Base-by-base conservation (phyloP, 2,797 vertebrate species). In the Silurus aristotelis region DNA sequence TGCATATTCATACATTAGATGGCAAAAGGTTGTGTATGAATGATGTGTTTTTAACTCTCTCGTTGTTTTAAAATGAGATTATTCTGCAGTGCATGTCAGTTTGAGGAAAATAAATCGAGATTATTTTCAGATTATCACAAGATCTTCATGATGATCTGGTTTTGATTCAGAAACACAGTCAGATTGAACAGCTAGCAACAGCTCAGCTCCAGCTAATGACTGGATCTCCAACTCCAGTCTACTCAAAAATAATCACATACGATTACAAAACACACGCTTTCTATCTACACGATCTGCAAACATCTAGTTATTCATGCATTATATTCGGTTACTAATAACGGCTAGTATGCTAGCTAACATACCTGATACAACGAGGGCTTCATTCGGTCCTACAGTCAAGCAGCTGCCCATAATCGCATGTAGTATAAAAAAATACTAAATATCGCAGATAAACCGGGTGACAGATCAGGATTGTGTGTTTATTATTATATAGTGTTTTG, bases 311-410 rank as follows among this genome's bases (percentile, higher is more conserved):
- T 31, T 1, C 20, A 7, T 61, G 14, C 8, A 71, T 60, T 19
- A 60, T 2, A 22, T 14, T 43, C 9, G 15, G 2, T 76, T 31
- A 9, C 1, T 76, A 5, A 46, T 66, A 38, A 38, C 56, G 31
- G 68, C 68, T 22, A 72, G 3, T 17, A 17, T 67, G 79, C 75
- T 84, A 78, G 84, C 84, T 25, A 61, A 64, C 94, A 90, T 93
- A 99, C 97, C 97, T 91, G 97, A 98, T 77, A 98, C 96, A 88
- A 98, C 97, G 91, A 98, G 92, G 81, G 97, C 97, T 93, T 98
- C 97, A 85, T 97, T 98, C 78, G 97, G 97, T 87, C 97, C 97
- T 88, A 98, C 97, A 5, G 97, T 98, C 86, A 97, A 90, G 87
- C 97, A 98, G 90, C 94, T 96, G 85, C 97, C 97, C 97, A 98